Conservation (phyloP, 1,140 invertebrate species). For the Drosophila ananassae region DNA sequence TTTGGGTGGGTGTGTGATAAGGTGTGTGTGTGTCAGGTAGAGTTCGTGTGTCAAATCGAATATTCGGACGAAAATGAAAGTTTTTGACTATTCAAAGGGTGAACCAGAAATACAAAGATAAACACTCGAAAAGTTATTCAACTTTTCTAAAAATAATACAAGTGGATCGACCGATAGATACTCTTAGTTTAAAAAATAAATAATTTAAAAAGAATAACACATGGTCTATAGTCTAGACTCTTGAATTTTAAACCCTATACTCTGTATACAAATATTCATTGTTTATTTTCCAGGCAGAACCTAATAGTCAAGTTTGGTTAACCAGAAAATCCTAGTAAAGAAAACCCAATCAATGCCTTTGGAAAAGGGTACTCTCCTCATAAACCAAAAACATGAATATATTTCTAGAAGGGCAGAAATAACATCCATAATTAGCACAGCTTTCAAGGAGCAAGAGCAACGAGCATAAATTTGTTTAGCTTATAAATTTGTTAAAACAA, state of each 20-base stretch:
- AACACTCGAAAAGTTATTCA: constrained; percentile 6
- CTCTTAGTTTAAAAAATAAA: not conserved
- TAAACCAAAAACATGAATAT: constrained; percentile 25
- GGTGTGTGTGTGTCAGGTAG: not conserved
- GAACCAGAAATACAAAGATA: not conserved
- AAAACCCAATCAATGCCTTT: constrained; percentile 5
- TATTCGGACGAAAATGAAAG: constrained; percentile 12
- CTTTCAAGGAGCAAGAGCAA: not conserved
- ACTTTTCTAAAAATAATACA: not conserved
- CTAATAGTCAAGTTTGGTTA: not conserved
- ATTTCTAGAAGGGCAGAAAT: constrained; percentile 27
- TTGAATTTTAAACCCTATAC: too few species aligned
- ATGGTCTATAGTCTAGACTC: too few species aligned
- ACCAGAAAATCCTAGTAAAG: not conserved
- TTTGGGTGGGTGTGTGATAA: not conserved
- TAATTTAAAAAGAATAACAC: too few species aligned
- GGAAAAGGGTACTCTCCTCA: constrained; percentile 3
- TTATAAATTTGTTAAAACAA: constrained; percentile 68
- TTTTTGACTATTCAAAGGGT: constrained; percentile 10
- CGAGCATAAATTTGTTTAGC: constrained; percentile 51
- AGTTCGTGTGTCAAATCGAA: constrained; percentile 12
- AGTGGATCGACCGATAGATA: not conserved
- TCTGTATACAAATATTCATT: not conserved
- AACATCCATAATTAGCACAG: constrained; percentile 62
- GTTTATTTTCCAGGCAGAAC: not conserved